Conservation (phyloP, 2,888 invertebrate species). For the Campopleginae sp. region DNA sequence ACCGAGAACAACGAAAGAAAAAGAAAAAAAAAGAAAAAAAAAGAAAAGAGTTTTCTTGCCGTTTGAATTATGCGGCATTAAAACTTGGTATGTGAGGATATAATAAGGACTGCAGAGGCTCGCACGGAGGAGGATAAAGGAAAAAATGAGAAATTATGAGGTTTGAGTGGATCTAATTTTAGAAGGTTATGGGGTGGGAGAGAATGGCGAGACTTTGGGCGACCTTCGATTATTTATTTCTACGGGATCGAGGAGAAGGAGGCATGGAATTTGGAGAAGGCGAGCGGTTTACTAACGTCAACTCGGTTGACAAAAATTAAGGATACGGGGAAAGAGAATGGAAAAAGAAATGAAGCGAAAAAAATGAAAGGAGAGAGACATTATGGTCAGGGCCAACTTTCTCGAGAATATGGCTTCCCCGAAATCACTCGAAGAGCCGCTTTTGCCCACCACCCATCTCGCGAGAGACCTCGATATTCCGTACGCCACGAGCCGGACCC, state of each 20-base stretch:
- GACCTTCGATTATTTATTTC: constrained; percentile 41
- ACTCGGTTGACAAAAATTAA: constrained; percentile 14
- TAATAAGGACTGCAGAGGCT: constrained; percentile 46
- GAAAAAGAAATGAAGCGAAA: constrained; percentile 17
- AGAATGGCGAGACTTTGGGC: constrained; percentile 42
- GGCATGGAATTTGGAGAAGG: constrained; percentile 16
- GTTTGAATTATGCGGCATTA: constrained; percentile 43
- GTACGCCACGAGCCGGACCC: constrained; percentile 18
- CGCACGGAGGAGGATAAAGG: constrained; percentile 2
- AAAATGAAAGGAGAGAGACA: constrained; percentile 22
- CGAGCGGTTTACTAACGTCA: constrained; percentile 6
- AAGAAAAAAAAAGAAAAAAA: constrained; percentile 14
- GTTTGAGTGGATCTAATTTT: constrained; percentile 53
- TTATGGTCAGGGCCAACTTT: constrained; percentile 51
- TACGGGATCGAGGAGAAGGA: not conserved
- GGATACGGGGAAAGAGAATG: not conserved
- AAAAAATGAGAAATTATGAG: constrained; percentile 14
- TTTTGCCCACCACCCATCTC: constrained; percentile 19
- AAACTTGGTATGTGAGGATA: constrained; percentile 41
- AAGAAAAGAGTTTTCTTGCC: no score
- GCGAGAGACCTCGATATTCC: constrained; percentile 34
- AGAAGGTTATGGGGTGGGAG: constrained; percentile 41
- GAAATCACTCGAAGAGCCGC: constrained; percentile 51
- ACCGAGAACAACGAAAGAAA: constrained; percentile 41
- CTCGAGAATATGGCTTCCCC: constrained; percentile 53